Percentiles rank a stretch among this genome's conserved stretches.
Conservation (phyloP, 2,113 vertebrate species). For the Ginglymostoma cirratum region DNA sequence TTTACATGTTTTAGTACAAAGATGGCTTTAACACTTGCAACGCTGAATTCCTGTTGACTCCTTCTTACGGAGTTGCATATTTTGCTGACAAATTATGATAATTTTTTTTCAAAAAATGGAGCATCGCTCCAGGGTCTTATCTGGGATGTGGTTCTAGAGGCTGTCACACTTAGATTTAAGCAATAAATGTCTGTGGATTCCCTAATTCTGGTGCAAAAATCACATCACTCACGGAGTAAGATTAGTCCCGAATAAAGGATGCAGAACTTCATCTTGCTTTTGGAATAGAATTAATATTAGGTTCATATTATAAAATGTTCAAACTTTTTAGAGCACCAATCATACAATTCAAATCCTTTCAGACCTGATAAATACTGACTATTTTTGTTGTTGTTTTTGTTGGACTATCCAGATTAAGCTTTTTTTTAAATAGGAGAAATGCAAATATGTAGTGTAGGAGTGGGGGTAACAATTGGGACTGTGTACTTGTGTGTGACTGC, state of each 20-base stretch:
- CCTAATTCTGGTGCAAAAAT: not conserved
- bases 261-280: not conserved
- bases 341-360: not conserved
- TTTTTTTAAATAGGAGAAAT: not conserved
- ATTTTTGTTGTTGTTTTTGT: not conserved
- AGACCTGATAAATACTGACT: not conserved
- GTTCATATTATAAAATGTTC: not conserved
- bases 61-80: not conserved
- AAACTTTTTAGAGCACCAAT: not conserved
- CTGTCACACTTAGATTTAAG: not conserved
- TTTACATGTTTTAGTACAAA: slow-evolving; percentile 71
- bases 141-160: not conserved
- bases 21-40: slow-evolving; percentile 64
- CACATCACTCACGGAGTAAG: not conserved
- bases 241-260: not conserved
- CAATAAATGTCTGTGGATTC: not conserved
- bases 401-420: not conserved
- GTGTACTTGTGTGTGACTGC: not conserved
- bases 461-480: not conserved
- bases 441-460: not conserved
- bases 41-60: slow-evolving; percentile 35
- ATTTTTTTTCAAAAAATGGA: not conserved
- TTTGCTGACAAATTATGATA: slow-evolving; percentile 24
- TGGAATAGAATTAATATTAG: not conserved
- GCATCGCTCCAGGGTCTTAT: not conserved